Conservation (phyloP, 2,797 vertebrate genomes). For the Crocidura indochinensis region DNA sequence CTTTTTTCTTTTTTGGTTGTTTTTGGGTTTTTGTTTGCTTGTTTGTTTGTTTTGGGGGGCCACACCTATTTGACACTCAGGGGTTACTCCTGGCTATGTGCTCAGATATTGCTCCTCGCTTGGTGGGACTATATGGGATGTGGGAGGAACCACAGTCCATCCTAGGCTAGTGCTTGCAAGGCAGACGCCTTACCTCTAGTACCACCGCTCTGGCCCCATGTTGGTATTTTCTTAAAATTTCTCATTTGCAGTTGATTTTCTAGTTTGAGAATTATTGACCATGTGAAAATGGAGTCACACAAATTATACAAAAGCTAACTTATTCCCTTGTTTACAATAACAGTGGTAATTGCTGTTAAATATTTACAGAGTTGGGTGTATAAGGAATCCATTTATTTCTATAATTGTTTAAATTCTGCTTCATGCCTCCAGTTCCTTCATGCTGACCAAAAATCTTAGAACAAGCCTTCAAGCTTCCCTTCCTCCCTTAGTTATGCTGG, state of each 20-base stretch:
- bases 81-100: too few relatives aligned
- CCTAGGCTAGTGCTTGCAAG: too few relatives aligned
- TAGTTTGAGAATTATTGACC: constrained; percentile 21
- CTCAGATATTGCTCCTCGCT: too few relatives aligned
- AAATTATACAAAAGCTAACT: constrained; percentile 19
- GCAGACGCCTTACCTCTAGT: too few relatives aligned
- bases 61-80: too few relatives aligned
- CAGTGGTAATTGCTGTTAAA: constrained; percentile 12
- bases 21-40: too few relatives aligned
- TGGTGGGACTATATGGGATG: too few relatives aligned
- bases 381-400: background rate
- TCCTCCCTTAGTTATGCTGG: background rate
- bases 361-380: constrained; percentile 10
- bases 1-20: too few relatives aligned
- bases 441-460: background rate
- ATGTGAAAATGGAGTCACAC: background rate
- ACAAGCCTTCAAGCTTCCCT: background rate
- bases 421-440: constrained; percentile 12
- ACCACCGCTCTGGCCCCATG: too few relatives aligned
- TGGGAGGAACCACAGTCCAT: too few relatives aligned
- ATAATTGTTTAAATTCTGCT: constrained; percentile 12
- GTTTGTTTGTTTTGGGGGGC: too few relatives aligned
- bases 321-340: constrained; percentile 8
- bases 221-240: constrained; percentile 25
- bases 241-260: constrained; percentile 3